Evolutionary conservation across 1,140 invertebrate species (phyloP), one percentile per base, ranked within the genome.

Genomic region (Pygmarrhopalites habei): DNA sequence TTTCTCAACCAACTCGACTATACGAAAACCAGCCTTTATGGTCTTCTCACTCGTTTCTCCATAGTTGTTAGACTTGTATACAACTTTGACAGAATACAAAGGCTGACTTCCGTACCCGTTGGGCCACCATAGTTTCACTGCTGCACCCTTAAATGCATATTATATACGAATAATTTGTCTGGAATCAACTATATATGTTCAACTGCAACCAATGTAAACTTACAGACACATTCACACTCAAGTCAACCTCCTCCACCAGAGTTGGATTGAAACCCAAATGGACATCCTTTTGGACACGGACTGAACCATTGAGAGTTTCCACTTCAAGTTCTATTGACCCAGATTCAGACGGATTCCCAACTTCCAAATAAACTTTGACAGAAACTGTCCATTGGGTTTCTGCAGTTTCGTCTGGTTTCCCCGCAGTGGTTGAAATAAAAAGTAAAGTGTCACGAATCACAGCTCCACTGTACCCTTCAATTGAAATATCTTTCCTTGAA

Each of bases 1-100:
- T 60, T 85, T 79, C 75, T 93, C 85, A 23, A 90, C 73, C 0
- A 94, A 73, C 76, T 93, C 83, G 4, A 96, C 78, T 1, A 86
- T 93, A 71, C 94, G 79, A 72, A 98, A 97, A 12, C 92, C 95
- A 17, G 80, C 72, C 71, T 77, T 72, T 17, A 56, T 62, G 1
- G 51, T 46, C n/a, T 53, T 21, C 0, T 23, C 35, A 1, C 39
- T 14, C 23, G 2, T n/a, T 58, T 66, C 56, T n/a, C n/a, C n/a
- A 1, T 7, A 30, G 1, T 32, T 32, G 44, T 63, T 25, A 2
- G 47, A 64, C 1, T 7, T 25, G 21, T 49, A 60, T 10, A 26
- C 25, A 7, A 64, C 47, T 32, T 55, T 23, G 17, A 51, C 56
- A 44, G 58, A 4, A 44, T 67, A 67, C n/a, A 67, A 44, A 29